Conservation (phyloP, 2,797 vertebrate species). For the Luscinia luscinia region DNA sequence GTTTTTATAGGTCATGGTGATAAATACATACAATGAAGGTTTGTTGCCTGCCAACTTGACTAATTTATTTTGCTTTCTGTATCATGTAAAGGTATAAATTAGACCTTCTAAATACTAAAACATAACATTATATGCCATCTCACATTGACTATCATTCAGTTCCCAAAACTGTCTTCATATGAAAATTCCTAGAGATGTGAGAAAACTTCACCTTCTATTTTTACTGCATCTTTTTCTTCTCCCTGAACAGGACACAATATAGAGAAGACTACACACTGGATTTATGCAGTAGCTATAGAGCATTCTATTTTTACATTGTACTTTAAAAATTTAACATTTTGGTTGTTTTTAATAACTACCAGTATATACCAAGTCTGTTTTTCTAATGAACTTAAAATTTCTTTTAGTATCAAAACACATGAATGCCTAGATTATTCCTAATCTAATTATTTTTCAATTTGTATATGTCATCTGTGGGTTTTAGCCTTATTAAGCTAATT, state of each 20-base stretch:
- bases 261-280: neutral
- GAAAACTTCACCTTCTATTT: neutral
- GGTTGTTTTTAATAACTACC: neutral
- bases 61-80: neutral
- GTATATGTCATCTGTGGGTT: neutral
- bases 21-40: neutral
- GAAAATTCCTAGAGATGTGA: neutral
- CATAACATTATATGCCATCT: neutral
- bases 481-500: slow-evolving; percentile 7
- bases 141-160: neutral
- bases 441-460: neutral
- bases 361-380: neutral
- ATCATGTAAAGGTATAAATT: neutral
- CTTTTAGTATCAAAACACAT: neutral
- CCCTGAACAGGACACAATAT: neutral
- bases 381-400: neutral
- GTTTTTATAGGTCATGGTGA: neutral
- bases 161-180: neutral
- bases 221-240: neutral
- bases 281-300: neutral
- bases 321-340: neutral
- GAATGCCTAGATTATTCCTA: neutral
- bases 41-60: neutral
- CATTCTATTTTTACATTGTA: neutral
- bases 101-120: neutral